Conservation (phyloP, 2,888 invertebrate genomes). For the Perithous albicinctus region DNA sequence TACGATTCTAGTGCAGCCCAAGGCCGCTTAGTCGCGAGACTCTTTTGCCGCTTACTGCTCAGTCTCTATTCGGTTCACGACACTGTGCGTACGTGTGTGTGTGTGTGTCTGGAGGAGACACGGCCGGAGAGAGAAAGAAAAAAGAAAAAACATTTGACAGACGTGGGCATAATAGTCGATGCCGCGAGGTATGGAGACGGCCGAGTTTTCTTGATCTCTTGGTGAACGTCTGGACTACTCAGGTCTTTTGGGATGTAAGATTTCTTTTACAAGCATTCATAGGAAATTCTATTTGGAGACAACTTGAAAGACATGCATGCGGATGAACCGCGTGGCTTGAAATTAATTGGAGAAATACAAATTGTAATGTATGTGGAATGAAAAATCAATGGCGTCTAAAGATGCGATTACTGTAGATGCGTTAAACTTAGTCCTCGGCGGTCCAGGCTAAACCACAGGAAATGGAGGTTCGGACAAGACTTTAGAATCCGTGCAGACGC, state of each 20-base stretch:
- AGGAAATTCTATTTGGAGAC: slow-evolving; percentile 32
- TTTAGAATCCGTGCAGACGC: slow-evolving; percentile 83
- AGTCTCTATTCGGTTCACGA: slow-evolving; percentile 47
- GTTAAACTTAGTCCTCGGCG: slow-evolving; percentile 74
- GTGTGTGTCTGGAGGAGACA: slow-evolving; percentile 36
- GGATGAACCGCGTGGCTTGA: slow-evolving; percentile 30
- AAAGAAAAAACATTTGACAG: slow-evolving; percentile 62
- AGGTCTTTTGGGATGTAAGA: slow-evolving; percentile 54
- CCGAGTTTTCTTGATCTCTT: slow-evolving; percentile 58
- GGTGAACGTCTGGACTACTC: slow-evolving; percentile 55
- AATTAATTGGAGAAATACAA: slow-evolving; percentile 53
- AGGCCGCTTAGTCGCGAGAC: slow-evolving; percentile 54
- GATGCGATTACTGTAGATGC: background rate
- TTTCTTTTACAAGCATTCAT: slow-evolving; percentile 56
- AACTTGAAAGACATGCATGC: slow-evolving; percentile 36
- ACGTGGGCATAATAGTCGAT: slow-evolving; percentile 66
- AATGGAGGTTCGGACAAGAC: slow-evolving; percentile 76
- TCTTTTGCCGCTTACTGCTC: slow-evolving; percentile 46
- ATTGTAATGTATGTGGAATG: slow-evolving; percentile 40
- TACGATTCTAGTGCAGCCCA: slow-evolving; percentile 47
- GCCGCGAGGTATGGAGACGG: slow-evolving; percentile 61
- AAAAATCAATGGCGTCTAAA: slow-evolving; percentile 37
- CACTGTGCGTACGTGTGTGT: slow-evolving; percentile 30
- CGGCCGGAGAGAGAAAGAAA: slow-evolving; percentile 27
- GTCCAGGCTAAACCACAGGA: slow-evolving; percentile 73